Evolutionary conservation across 2,888 invertebrate genomes (phyloP), one percentile per base, ranked within the genome.

Genomic region (Gortyna flavago): DNA sequence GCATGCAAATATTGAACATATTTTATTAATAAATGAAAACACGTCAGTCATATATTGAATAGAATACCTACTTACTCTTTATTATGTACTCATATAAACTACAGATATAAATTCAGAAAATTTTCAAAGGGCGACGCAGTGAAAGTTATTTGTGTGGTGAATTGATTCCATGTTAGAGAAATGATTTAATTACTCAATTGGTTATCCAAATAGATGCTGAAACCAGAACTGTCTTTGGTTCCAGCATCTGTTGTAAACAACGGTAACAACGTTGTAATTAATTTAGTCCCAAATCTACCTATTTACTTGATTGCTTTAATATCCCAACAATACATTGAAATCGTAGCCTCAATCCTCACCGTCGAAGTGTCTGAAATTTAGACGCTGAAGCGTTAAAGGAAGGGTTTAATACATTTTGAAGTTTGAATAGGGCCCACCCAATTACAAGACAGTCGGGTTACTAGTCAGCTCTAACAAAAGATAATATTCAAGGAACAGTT

Each of bases 351-450:
- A 48, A 29, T 35, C 57, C 9, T 69, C n/a, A 25, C 54, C 48
- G 72, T 81, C 72, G 21, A 85, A 64, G 29, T 76, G 85, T 77
- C 75, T 66, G 25, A 16, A 76, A 54, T 16, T 51, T 59, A 32
- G 65, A 83, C 61, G 21, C 44, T 18, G 57, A 65, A 75, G 76
- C n/a, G 62, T 75, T 76, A 81, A 44, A 84, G 81, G 76, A 81
- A 85, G 57, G 70, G 61, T 59, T 81, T 70, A 79, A 81, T 66
- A 69, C 48, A 84, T 75, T 84, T 77, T 77, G 88, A 87, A 85
- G 86, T 80, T 84, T 87, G 84, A 87, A 87, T 87, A 81, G 88
- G 29, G 61, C 35, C 57, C 48, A 75, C 72, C 73, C 86, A 87
- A 87, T 86, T 80, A 86, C 72, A 84, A 70, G 74, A 80, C 74